These are phyloP conservation scores for Disparrhopalites patrizii DNA, from an alignment of 2,888 invertebrate genomes.

Conservation along the genomic window DNA sequence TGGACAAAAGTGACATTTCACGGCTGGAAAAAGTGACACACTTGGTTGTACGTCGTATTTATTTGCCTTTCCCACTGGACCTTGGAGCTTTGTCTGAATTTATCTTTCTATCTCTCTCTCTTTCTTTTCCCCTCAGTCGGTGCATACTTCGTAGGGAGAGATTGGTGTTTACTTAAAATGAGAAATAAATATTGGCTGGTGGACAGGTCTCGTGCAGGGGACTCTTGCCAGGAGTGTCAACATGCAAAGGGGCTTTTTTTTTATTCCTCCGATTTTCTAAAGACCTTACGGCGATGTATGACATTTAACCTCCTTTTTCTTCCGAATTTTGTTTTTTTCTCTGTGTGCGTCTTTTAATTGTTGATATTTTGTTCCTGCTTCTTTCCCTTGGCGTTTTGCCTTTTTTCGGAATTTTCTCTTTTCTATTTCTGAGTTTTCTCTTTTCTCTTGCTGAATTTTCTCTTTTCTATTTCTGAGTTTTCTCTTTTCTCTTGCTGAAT, in stretches of 20 bases:
- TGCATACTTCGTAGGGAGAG: too few relatives aligned
- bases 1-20: too few relatives aligned
- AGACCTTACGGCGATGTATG: slow-evolving; percentile 5
- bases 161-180: slow-evolving; percentile 27
- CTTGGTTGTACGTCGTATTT: too few relatives aligned
- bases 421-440: slow-evolving; percentile 1
- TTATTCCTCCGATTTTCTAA: background rate
- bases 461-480: too few relatives aligned
- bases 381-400: too few relatives aligned
- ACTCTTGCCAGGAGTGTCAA: slow-evolving; percentile 12
- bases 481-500: too few relatives aligned
- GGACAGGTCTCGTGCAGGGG: slow-evolving; percentile 29
- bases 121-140: too few relatives aligned
- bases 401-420: background rate
- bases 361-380: background rate
- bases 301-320: background rate
- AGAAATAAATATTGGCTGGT: slow-evolving; percentile 28
- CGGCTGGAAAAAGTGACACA: too few relatives aligned
- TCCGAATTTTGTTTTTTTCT: background rate
- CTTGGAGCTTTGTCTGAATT: background rate
- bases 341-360: background rate
- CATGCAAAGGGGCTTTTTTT: slow-evolving; percentile 1
- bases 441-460: background rate
- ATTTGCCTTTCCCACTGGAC: slow-evolving; percentile 25
- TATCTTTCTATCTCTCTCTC: background rate